Evolutionary conservation across 37 sponge, comb jelly and placozoan species (phyloP), one percentile per base, ranked within the genome.

Genomic region (Petrosia ficiformis): DNA sequence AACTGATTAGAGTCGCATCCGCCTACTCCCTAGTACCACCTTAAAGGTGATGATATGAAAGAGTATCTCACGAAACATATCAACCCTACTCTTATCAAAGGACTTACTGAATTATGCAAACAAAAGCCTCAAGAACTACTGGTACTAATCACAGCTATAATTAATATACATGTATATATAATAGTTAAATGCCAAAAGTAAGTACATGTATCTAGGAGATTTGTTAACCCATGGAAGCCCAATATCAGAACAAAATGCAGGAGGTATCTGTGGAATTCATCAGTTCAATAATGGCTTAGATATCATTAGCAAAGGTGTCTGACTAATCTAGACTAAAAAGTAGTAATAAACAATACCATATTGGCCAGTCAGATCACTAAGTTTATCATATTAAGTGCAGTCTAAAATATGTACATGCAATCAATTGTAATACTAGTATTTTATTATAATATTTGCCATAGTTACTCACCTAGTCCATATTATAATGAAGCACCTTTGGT

Each of bases 61-160:
- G 96, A 98, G 31, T 98, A 93, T 79, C 82, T 98, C 22, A 86
- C 78, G 70, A 86, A 75, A 58, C 71, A 79, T 14, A 78, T 98
- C 52, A 90, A 84, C 67, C 99, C 95, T 70, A 79, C 82, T 19
- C 76, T 98, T 2, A 38, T 82, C 24, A 86, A 90, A 60, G 99
- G 93, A 42, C 87, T 98, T 52, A 84, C 96, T 19, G 79, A 98
- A 54, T 83, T 98, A 14, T 87, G 91, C 79, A 95, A 90, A 44
- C 67, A 85, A 40, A 98, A 98, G 43, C 99, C 99, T 1, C 91
- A 74, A 54, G 91, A 98, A 35, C 93, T 96, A 34, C 35, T 92
- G 67, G 93, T 97, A 57, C 59, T 84, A 19, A 61, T 2, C 33
- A 21, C 14, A 10, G 25, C n/a, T n/a, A n/a, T n/a, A n/a, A n/a